A percentile compares a stretch with the other conserved stretches of the same genome.
Evolutionary conservation across 2,797 vertebrate species (phyloP).

Genomic region (Sarcoramphus papa): DNA sequence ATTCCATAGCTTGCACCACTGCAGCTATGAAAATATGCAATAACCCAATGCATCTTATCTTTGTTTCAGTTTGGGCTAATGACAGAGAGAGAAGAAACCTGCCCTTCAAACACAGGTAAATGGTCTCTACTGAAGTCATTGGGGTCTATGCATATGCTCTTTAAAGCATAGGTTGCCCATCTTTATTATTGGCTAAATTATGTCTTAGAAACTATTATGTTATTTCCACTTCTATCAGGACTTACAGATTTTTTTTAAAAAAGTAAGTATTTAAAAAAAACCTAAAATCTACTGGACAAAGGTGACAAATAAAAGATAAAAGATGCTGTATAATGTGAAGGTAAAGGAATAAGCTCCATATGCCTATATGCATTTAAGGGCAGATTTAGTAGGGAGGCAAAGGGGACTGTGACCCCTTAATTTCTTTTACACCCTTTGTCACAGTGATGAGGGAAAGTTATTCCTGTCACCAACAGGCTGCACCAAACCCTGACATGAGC

Average conservation of each 20-base stretch:
- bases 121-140: background rate
- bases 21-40: background rate
- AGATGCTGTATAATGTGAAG: background rate
- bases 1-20: background rate
- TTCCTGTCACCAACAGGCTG: background rate
- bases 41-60: background rate
- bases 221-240: background rate
- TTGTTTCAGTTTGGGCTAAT: background rate
- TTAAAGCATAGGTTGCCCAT: background rate
- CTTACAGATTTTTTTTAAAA: background rate
- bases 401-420: background rate
- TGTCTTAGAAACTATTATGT: background rate
- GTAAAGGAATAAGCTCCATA: background rate
- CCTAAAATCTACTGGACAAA: background rate
- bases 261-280: background rate
- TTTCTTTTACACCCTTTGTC: background rate
- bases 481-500: background rate
- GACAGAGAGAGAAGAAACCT: background rate
- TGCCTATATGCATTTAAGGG: background rate
- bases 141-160: background rate
- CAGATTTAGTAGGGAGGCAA: background rate
- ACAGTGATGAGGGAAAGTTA: background rate
- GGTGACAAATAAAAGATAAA: background rate
- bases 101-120: background rate
- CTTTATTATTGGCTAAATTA: background rate